Evolutionary conservation across 2,888 invertebrate species (phyloP), one percentile per base, ranked within the genome.

Genomic region (Nymphalis polychloros): DNA sequence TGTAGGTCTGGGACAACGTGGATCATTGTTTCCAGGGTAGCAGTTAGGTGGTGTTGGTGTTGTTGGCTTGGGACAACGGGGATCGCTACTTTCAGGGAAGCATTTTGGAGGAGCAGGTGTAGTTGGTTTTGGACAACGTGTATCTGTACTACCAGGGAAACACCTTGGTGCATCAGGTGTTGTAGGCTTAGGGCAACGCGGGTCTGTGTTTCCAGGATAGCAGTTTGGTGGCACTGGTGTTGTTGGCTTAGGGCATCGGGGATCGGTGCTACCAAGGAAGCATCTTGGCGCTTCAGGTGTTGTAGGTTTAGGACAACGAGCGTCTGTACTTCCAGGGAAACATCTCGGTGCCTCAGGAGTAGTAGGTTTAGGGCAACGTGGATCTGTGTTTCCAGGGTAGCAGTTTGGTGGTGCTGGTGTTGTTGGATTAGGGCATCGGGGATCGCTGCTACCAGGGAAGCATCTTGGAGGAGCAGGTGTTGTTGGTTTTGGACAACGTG

Each of bases 121-220:
- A 0, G 68, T 69, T 16, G 75, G 80, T 82, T 81, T 71, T 70
- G 70, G 76, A 60, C 73, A 83, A 35, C 79, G 69, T 0, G 81
- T 79, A 71, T 84, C 83, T 0, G 65, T 72, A 23, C 71, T 72
- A 1, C 74, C 75, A 27, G 77, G 74, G 71, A 64, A 76, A 62
- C 76, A 73, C 72, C 74, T 66, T 72, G 82, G 74, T 77, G 71
- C 77, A 10, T 66, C 69, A 0, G 72, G 67, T 20, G 76, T 77
- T 8, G 81, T 79, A 16, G 80, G 75, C 69, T 73, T 57, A 53
- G 79, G 73, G 67, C 77, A 79, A 66, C 81, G 72, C 47, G 81
- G 76, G 66, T 82, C 82, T 2, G 70, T 73, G 27, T 81, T 82
- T 55, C 86, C 87, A n/a, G 87, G 87, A 68, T 72, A 79, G 55